Evolutionary conservation across 1,140 invertebrate genomes (phyloP), one percentile per base, ranked within the genome.

Genomic region (Drosophila sp.): DNA sequence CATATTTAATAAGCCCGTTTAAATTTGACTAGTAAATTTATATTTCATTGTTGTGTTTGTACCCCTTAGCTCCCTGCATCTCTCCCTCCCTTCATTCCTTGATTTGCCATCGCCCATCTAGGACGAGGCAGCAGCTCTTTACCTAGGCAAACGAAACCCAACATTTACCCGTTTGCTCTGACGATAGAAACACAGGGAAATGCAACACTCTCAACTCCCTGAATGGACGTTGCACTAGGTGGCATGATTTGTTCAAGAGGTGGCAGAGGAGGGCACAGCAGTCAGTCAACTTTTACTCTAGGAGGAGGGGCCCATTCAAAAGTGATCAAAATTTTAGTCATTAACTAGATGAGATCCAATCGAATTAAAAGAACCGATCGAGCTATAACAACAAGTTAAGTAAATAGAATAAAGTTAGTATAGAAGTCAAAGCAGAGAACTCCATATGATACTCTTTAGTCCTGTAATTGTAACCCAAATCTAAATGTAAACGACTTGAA

Each of bases 81-180:
- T 17, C 17, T 17, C 17, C 17, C 17, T 17, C 17, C 17, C 17
- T 17, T 17, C 17, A 17, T 17, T 17, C 17, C 17, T 17, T 17
- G 17, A 17, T 17, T 17, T 17, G 17, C 66, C 55, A 58, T 10
- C 33, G 41, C 40, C 27, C 33, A 50, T 30, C 63, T 61, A 7
- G 10, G 7, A 54, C 7, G 8, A 4, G 47, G 6, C 7, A 10
- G 30, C 29, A 33, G 30, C n/a, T 50, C 44, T 17, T 56, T 56
- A 29, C 25, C 10, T 27, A 32, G 25, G 50, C 66, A 85, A 85
- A 71, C 70, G 72, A 35, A 38, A 47, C 65, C 60, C 35, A 64
- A 56, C 44, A 70, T 81, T 86, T 81, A 81, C 78, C 77, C 78
- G 69, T 76, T 75, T 72, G 71, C 66, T 81, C 61, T 81, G 78